Evolutionary conservation across 2,797 vertebrate species (phyloP), one percentile per base, ranked within the genome.

Genomic region (Eurystomus glaucurus): DNA sequence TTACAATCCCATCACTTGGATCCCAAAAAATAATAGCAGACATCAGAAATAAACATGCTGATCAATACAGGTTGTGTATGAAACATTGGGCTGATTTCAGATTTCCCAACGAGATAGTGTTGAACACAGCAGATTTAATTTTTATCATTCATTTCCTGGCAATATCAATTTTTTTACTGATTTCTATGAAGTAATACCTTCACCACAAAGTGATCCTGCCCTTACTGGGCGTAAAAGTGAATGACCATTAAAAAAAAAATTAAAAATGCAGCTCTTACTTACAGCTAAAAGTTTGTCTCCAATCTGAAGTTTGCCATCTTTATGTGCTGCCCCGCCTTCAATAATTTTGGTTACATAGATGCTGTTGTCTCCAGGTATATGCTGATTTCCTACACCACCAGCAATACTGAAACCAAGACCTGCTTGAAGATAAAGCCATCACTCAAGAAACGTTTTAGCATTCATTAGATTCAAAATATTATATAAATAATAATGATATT

Each of bases 331-430:
- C 41, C 99, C 99, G 4, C 99, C 99, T 97, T 99, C 99, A 10
- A 99, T 99, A 93, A 99, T 99, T 98, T 99, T 99, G 96, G 99
- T 99, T 97, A 99, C 99, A 48, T 99, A 99, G 98, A 99, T 99
- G 98, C 99, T 99, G 98, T 99, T 99, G 98, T 99, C 99, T 7
- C 99, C 99, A 11, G 99, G 99, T 98, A 99, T 99, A 98, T 99
- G 99, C 96, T 99, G 99, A 98, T 99, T 99, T 85, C 99, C 99
- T 52, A 99, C 99, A 43, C 99, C 99, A 10, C 99, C 99, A 17
- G 99, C 99, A 98, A 99, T 99, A 97, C 99, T 99, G 98, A 99
- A 99, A 43, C 99, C 99, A 20, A 99, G 99, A 98, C 99, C 99
- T 99, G 98, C 51, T 94, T 78, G 51, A 97, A 97, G 85, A 95